Conservation (phyloP, 2,888 invertebrate genomes). For the Tiliacea citrago region DNA sequence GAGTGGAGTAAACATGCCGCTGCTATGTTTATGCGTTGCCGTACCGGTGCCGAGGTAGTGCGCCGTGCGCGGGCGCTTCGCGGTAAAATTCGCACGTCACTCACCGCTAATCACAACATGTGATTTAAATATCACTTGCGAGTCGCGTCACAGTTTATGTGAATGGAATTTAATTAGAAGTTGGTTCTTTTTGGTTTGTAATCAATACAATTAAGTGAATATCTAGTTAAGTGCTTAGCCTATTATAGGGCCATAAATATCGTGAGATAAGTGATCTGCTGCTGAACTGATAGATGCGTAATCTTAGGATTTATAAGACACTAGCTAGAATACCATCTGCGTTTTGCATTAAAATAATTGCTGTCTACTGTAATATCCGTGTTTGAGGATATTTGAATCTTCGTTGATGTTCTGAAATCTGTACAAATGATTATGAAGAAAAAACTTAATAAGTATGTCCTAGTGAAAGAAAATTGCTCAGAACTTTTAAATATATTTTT, state of each 20-base stretch:
- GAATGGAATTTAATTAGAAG: conserved; percentile 56
- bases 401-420: not conserved
- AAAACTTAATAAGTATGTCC: not conserved
- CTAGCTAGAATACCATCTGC: not conserved
- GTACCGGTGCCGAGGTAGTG: conserved; percentile 61
- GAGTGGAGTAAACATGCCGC: conserved; percentile 84
- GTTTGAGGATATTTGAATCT: not conserved
- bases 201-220: conserved; percentile 53
- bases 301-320: conserved; percentile 42
- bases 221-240: conserved; percentile 35
- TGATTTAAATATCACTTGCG: conserved; percentile 73
- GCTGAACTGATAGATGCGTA: conserved; percentile 22
- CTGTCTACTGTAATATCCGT: no score
- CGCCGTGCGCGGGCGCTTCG: conserved; percentile 63
- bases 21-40: conserved; percentile 80
- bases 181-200: conserved; percentile 40
- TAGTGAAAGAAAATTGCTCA: not conserved
- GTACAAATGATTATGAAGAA: not conserved
- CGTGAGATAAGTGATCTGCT: conserved; percentile 43
- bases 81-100: conserved; percentile 76
- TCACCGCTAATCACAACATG: conserved; percentile 75
- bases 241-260: conserved; percentile 35
- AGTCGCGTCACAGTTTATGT: conserved; percentile 53
- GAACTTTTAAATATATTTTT: not conserved
- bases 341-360: not conserved